phyloP scores from a whole-genome alignment of 2,797 vertebrate species.

The Tarsius wallacei region DNA sequence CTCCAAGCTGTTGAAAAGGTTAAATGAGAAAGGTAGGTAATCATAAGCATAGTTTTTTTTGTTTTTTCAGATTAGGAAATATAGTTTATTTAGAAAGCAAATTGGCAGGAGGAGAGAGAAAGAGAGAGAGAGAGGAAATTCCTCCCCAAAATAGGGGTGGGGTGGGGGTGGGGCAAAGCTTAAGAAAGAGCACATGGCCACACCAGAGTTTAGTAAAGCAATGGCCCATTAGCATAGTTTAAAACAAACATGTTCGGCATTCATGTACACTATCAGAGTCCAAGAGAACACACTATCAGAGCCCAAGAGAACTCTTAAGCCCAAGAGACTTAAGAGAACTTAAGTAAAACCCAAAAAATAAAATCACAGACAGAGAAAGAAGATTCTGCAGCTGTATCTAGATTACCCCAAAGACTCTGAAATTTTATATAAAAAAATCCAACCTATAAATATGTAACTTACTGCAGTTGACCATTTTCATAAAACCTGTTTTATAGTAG shows the following conservation, averaged over 20 bases:
- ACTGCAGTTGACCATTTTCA: background rate
- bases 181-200: no score
- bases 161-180: no score
- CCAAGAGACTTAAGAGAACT: background rate
- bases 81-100: no score
- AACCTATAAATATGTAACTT: background rate
- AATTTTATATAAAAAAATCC: background rate
- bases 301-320: background rate
- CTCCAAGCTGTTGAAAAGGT: background rate
- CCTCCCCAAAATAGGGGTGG: no score
- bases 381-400: background rate
- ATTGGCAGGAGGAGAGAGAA: no score
- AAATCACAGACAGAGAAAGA: background rate
- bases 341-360: background rate
- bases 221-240: background rate
- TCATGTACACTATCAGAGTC: background rate
- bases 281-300: background rate
- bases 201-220: no score
- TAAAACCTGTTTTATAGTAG: background rate
- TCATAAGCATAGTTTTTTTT: background rate
- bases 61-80: no score
- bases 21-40: conserved; percentile 6
- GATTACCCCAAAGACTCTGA: background rate
- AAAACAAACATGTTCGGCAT: background rate
- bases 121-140: no score